Percentiles rank a stretch among this genome's conserved stretches.
phyloP scores from a whole-genome alignment of 2,113 vertebrate species.

The Gallinago jamesoni region DNA sequence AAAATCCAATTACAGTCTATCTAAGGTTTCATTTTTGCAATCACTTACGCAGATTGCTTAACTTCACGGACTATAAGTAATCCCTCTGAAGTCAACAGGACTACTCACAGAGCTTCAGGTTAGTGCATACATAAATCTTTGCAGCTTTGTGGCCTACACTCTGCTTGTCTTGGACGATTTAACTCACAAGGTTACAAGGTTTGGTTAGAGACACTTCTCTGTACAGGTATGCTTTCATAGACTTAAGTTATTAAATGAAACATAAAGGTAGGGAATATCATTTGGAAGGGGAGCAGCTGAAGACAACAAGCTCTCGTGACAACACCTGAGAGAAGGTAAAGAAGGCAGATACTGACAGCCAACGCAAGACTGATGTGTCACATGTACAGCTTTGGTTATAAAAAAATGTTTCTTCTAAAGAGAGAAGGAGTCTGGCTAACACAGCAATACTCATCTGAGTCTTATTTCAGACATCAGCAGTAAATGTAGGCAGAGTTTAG shows the following conservation, averaged over 20 bases:
- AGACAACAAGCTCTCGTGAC: background rate
- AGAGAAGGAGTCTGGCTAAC: background rate
- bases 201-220: background rate
- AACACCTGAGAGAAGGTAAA: background rate
- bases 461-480: background rate
- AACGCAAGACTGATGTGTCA: background rate
- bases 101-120: conserved; percentile 10
- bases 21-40: conserved; percentile 46
- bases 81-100: conserved; percentile 19
- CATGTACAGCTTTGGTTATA: background rate
- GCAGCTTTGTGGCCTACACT: background rate
- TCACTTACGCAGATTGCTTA: conserved; percentile 31
- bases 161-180: background rate
- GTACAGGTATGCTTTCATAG: background rate
- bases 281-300: background rate
- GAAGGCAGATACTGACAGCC: background rate
- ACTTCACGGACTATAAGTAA: conserved; percentile 46
- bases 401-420: fast-evolving
- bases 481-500: background rate
- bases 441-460: background rate
- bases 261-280: background rate
- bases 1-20: conserved; percentile 51
- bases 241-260: background rate
- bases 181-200: background rate
- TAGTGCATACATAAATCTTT: conserved; percentile 3